Percentiles rank a stretch among this genome's conserved stretches.
phyloP scores from a whole-genome alignment of 2,113 vertebrate genomes.

The Hypanus sabinus region DNA sequence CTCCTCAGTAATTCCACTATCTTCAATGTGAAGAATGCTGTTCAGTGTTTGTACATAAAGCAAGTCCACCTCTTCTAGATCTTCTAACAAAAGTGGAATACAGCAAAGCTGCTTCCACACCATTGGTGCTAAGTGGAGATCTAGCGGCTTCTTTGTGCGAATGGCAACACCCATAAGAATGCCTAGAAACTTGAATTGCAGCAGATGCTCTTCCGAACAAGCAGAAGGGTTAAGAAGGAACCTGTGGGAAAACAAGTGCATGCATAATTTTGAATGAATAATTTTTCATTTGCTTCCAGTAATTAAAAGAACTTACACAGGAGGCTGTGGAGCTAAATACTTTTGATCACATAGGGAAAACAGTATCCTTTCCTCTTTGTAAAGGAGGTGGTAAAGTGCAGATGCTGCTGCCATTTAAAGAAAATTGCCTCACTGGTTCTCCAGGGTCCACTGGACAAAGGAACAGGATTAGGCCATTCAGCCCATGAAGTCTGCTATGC shows the following conservation, averaged over 20 bases:
- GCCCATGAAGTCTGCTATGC: too few relatives aligned
- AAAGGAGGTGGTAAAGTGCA: background rate
- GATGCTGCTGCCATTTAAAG: background rate
- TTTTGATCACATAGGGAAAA: background rate
- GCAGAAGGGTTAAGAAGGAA: constrained; percentile 76
- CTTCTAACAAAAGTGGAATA: constrained; percentile 70
- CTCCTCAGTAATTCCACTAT: constrained; percentile 76
- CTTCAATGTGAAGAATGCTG: constrained; percentile 87
- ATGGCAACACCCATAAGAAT: constrained; percentile 81
- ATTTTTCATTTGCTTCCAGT: background rate
- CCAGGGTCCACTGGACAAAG: background rate
- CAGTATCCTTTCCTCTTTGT: background rate
- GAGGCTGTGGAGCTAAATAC: background rate
- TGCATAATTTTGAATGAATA: background rate
- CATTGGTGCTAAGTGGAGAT: constrained; percentile 72
- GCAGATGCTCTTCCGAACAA: constrained; percentile 68
- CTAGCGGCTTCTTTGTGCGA: constrained; percentile 76
- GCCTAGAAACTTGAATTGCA: constrained; percentile 77
- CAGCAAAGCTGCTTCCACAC: constrained; percentile 81
- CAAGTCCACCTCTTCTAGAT: constrained; percentile 76
- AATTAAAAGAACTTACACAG: background rate
- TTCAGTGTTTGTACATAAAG: constrained; percentile 78
- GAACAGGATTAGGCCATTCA: too few relatives aligned
- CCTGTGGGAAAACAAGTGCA: constrained; percentile 46
- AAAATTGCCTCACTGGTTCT: background rate